Percentiles rank a stretch among this genome's conserved stretches.
phyloP scores from a whole-genome alignment of 2,113 vertebrate species.

The Rana temporaria region DNA sequence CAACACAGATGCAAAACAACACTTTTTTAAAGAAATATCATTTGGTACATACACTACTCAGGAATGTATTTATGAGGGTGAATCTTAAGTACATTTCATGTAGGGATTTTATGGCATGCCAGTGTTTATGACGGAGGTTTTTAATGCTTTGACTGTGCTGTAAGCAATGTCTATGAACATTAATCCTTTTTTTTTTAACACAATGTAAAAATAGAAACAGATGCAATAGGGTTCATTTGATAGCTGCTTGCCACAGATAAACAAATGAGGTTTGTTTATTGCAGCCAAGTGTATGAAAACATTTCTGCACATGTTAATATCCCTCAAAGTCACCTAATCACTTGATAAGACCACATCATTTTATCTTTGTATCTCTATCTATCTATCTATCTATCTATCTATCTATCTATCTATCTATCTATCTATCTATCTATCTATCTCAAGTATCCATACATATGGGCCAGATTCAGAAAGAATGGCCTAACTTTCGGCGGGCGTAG shows the following conservation, averaged over 20 bases:
- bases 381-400: too few relatives aligned
- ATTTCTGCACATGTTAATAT: constrained; percentile 63
- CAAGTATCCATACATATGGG: too few relatives aligned
- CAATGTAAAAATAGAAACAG: constrained; percentile 41
- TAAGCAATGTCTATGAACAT: not conserved
- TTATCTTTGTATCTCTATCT: too few relatives aligned
- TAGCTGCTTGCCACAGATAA: constrained; percentile 31
- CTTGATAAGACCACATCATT: too few relatives aligned
- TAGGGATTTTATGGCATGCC: not conserved
- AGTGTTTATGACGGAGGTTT: not conserved
- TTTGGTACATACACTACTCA: too few relatives aligned
- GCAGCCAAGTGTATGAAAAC: constrained; percentile 61
- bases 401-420: too few relatives aligned
- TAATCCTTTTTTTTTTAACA: constrained; percentile 15
- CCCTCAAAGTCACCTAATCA: not conserved
- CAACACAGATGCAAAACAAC: too few relatives aligned
- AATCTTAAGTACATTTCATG: not conserved
- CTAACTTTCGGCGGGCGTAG: too few relatives aligned
- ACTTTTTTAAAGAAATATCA: too few relatives aligned
- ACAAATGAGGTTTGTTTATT: constrained; percentile 66
- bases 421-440: too few relatives aligned
- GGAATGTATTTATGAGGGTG: too few relatives aligned
- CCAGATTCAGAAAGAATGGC: too few relatives aligned
- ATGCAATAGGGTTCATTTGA: constrained; percentile 34
- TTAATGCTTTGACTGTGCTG: not conserved